Percentiles rank a stretch among this genome's conserved stretches.
Evolutionary conservation across 2,113 vertebrate genomes (phyloP).

Genomic region (Larimichthys crocea): DNA sequence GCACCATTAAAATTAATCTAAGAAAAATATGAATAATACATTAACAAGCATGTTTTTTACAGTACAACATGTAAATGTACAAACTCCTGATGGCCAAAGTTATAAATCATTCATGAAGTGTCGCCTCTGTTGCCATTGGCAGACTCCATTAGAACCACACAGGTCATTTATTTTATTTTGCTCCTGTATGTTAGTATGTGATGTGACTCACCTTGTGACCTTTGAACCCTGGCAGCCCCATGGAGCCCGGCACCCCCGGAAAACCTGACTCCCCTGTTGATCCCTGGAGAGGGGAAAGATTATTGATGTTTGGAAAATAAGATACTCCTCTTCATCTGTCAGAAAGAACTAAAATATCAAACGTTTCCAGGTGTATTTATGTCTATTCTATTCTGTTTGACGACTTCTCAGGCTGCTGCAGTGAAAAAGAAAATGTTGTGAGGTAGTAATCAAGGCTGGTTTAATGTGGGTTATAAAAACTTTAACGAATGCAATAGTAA

Average conservation of each 20-base stretch:
- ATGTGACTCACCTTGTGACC: slow-evolving; percentile 78
- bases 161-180: neutral
- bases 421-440: slow-evolving; percentile 5
- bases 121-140: neutral
- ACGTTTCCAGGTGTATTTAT: slow-evolving; percentile 16
- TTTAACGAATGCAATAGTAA: slow-evolving; percentile 17
- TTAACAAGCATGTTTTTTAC: slow-evolving; percentile 34
- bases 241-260: slow-evolving; percentile 72
- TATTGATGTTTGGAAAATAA: neutral
- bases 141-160: slow-evolving; percentile 24
- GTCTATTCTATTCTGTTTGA: neutral
- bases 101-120: slow-evolving; percentile 59
- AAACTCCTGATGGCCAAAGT: slow-evolving; percentile 29
- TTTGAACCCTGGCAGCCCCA: slow-evolving; percentile 82
- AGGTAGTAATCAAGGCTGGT: slow-evolving; percentile 13
- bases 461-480: slow-evolving; percentile 22
- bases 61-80: slow-evolving; percentile 51
- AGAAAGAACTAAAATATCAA: neutral
- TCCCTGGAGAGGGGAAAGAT: slow-evolving; percentile 66
- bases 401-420: neutral
- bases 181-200: neutral
- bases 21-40: slow-evolving; percentile 58
- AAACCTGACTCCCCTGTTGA: slow-evolving; percentile 72
- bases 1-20: slow-evolving; percentile 51
- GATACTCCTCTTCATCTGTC: neutral